These are phyloP conservation scores for Avahi laniger DNA, from an alignment of 2,797 vertebrate species.

Conservation along the genomic window DNA sequence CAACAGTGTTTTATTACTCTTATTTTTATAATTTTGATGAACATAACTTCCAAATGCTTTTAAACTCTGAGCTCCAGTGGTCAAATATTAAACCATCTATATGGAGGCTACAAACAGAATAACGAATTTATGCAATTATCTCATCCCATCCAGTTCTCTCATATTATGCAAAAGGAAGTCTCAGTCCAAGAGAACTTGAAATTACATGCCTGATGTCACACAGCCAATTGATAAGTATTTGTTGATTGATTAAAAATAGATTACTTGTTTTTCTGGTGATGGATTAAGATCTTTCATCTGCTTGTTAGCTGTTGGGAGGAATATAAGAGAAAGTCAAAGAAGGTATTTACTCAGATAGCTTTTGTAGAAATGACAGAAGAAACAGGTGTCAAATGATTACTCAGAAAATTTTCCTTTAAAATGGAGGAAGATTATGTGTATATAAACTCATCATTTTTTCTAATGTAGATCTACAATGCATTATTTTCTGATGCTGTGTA, in stretches of 20 bases:
- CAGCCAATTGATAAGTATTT: constrained; percentile 29
- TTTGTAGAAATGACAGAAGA: constrained; percentile 3
- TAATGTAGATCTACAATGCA: neutral
- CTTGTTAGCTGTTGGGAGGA: neutral
- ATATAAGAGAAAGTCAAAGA: neutral
- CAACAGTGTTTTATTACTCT: neutral
- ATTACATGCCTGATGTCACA: neutral
- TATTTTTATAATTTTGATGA: constrained; percentile 28
- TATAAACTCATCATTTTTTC: neutral
- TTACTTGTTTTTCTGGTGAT: neutral
- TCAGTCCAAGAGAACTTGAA: constrained; percentile 27
- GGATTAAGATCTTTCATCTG: constrained; percentile 33
- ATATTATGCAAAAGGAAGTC: constrained; percentile 13
- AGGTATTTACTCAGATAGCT: neutral
- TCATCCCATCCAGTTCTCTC: neutral
- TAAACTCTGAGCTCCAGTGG: neutral
- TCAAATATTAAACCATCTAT: constrained; percentile 1
- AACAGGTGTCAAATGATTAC: neutral
- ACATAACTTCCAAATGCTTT: constrained; percentile 40
- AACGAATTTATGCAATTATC: constrained; percentile 4
- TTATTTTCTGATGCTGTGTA: neutral
- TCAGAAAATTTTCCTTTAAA: constrained; percentile 30
- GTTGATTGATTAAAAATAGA: constrained; percentile 42
- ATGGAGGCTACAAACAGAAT: neutral
- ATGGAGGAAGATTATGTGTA: neutral